Evolutionary conservation across 2,113 vertebrate species (phyloP).

Genomic region (Sphyrna mokarran): DNA sequence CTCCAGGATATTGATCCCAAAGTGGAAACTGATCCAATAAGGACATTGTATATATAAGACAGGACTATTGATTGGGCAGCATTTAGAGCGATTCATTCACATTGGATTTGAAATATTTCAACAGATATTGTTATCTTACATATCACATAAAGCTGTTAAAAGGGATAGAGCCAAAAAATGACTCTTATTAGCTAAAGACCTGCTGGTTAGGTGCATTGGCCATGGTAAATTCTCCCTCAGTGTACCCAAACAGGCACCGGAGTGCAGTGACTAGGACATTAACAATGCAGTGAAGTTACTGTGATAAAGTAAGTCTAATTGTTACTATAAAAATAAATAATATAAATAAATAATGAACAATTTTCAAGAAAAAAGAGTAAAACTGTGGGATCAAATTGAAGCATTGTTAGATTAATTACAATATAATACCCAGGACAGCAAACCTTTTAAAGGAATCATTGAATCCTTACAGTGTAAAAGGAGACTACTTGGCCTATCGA

Average conservation of each 20-base stretch:
- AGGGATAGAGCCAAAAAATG: not conserved
- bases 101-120: not conserved
- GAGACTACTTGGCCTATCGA: too few relatives aligned
- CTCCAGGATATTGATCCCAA: not conserved
- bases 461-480: too few relatives aligned
- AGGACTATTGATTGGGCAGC: not conserved
- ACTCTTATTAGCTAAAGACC: too few relatives aligned
- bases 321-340: too few relatives aligned
- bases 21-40: not conserved
- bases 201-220: too few relatives aligned
- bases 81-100: not conserved
- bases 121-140: not conserved
- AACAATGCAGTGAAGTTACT: too few relatives aligned
- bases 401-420: too few relatives aligned
- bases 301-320: too few relatives aligned
- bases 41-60: not conserved
- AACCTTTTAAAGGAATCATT: not conserved
- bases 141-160: not conserved
- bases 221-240: too few relatives aligned
- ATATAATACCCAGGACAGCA: not conserved
- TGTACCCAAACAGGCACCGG: too few relatives aligned
- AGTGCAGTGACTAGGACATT: too few relatives aligned
- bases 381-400: not conserved
- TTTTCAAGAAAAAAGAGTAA: not conserved
- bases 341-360: not conserved